Evolutionary conservation across 2,888 invertebrate species (phyloP).

Genomic region (Dasysyrphus albostriatus): DNA sequence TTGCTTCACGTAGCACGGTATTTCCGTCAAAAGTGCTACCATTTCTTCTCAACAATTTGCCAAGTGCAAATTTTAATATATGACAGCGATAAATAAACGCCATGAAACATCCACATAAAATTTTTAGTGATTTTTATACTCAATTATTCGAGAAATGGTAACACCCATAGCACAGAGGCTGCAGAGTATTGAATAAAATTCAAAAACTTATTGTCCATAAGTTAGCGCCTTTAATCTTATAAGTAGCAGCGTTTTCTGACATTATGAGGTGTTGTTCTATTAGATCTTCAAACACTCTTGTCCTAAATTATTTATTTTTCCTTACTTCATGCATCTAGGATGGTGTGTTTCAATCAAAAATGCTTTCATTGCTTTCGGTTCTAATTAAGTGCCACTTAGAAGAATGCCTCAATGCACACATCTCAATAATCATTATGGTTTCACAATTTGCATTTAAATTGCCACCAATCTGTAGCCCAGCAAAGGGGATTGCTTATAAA

Average conservation of each 20-base stretch:
- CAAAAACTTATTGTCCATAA: too few species aligned
- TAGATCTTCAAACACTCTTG: background rate
- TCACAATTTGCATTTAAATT: constrained; percentile 70
- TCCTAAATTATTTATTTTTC: background rate
- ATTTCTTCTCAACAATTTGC: too few species aligned
- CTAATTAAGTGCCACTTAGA: constrained; percentile 70
- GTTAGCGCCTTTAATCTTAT: too few species aligned
- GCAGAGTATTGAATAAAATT: too few species aligned
- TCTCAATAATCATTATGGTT: constrained; percentile 62
- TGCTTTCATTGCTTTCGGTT: background rate
- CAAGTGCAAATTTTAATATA: too few species aligned
- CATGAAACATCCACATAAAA: too few species aligned
- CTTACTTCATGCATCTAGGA: background rate
- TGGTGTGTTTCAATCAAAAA: background rate
- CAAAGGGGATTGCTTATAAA: constrained; percentile 36
- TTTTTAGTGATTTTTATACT: too few species aligned
- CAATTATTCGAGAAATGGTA: too few species aligned
- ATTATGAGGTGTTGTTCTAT: background rate
- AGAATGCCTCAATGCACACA: constrained; percentile 62
- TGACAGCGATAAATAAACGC: too few species aligned
- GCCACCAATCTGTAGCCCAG: constrained; percentile 39
- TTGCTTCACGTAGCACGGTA: too few species aligned
- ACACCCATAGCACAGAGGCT: too few species aligned
- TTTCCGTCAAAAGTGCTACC: too few species aligned
- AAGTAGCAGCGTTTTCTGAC: background rate